Conservation (phyloP, 2,113 vertebrate genomes). For the Eptesicus fuscus region DNA sequence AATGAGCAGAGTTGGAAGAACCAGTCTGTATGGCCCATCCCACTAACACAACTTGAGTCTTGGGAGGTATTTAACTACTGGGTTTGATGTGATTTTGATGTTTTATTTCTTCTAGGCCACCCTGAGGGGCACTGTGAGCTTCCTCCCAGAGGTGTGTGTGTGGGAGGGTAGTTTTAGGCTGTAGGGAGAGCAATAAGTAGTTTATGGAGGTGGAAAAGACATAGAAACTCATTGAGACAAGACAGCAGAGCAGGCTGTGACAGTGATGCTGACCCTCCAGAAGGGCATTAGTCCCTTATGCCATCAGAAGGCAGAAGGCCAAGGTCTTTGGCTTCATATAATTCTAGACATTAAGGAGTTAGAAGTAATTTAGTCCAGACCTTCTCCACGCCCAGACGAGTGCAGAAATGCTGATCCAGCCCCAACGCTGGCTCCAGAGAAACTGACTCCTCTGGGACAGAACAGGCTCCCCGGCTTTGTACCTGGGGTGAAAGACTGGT, state of each 20-base stretch:
- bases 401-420: neutral
- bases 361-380: neutral
- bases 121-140: neutral
- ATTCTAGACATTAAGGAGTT: neutral
- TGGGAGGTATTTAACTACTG: neutral
- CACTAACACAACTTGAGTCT: neutral
- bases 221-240: neutral
- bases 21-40: neutral
- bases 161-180: too few species aligned
- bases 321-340: neutral
- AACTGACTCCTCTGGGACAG: neutral
- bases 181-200: neutral
- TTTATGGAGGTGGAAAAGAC: neutral
- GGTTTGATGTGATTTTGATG: neutral
- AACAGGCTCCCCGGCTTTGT: neutral
- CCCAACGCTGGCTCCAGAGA: neutral
- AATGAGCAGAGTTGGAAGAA: neutral
- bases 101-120: neutral
- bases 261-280: neutral
- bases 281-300: neutral
- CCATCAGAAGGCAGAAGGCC: neutral
- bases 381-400: neutral
- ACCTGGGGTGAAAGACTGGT: neutral
- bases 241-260: neutral
- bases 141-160: neutral